Conservation (phyloP, 2,113 vertebrate genomes). For the Laticauda colubrina region DNA sequence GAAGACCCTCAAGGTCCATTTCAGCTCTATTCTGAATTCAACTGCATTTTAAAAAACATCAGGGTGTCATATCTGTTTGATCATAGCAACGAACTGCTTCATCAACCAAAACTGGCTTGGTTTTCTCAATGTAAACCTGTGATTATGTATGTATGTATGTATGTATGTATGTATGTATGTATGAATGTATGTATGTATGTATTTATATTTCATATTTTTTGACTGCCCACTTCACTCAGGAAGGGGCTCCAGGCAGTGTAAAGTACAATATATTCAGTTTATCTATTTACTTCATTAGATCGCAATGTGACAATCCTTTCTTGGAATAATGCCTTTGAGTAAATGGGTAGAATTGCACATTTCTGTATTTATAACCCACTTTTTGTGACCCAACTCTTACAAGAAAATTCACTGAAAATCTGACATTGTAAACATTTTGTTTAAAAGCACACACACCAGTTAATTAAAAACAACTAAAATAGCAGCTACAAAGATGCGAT, state of each 20-base stretch:
- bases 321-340: neutral
- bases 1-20: too few relatives aligned
- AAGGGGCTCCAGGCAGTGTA: neutral
- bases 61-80: neutral
- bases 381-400: neutral
- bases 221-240: neutral
- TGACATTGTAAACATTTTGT: neutral
- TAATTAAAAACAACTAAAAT: neutral
- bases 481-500: neutral
- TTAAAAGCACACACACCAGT: neutral
- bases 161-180: too few relatives aligned
- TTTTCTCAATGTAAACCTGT: neutral
- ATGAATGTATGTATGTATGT: too few relatives aligned
- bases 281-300: neutral
- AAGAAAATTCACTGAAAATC: neutral
- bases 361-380: neutral
- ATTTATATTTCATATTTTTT: neutral
- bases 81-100: too few relatives aligned
- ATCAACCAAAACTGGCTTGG: too few relatives aligned
- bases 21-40: too few relatives aligned
- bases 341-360: neutral
- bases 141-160: neutral
- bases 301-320: neutral
- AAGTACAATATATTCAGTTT: neutral
- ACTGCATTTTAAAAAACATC: neutral